phyloP scores from a whole-genome alignment of 2,113 vertebrate genomes.

The Pithys albifrons region DNA sequence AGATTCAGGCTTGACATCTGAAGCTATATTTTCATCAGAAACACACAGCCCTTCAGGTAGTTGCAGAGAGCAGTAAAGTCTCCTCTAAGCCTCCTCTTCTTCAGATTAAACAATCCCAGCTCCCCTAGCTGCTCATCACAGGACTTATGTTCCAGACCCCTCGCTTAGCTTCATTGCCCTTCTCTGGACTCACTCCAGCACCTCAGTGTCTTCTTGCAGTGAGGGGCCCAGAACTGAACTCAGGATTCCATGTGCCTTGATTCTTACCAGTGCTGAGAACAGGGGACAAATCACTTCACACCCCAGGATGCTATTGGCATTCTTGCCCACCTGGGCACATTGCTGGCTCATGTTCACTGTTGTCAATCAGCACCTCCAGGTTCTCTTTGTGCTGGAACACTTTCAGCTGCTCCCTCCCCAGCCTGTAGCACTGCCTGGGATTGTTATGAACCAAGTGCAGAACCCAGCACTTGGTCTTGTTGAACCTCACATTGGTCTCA shows the following conservation, averaged over 20 bases:
- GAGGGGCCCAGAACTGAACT: neutral
- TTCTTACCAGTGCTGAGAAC: fast-evolving
- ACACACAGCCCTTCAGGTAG: neutral
- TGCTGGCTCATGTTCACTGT: neutral
- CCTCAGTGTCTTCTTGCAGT: fast-evolving
- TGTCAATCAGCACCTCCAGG: neutral
- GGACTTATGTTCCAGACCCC: neutral
- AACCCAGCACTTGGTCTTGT: fast-evolving
- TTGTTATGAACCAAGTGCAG: neutral
- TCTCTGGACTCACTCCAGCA: neutral
- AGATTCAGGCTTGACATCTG: neutral
- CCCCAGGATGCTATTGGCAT: neutral
- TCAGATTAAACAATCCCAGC: neutral
- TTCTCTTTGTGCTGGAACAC: neutral
- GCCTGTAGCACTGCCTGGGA: neutral
- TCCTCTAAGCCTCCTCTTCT: neutral
- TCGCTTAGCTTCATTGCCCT: neutral
- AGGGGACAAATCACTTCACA: neutral
- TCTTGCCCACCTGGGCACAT: neutral
- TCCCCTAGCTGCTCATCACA: neutral
- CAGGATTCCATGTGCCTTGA: neutral
- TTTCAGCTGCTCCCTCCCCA: neutral
- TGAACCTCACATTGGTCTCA: fast-evolving
- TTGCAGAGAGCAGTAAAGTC: neutral
- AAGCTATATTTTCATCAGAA: neutral